Percentiles rank a stretch among this genome's conserved stretches.
phyloP scores from a whole-genome alignment of 1,140 invertebrate genomes.

The Meteorus sp. region DNA sequence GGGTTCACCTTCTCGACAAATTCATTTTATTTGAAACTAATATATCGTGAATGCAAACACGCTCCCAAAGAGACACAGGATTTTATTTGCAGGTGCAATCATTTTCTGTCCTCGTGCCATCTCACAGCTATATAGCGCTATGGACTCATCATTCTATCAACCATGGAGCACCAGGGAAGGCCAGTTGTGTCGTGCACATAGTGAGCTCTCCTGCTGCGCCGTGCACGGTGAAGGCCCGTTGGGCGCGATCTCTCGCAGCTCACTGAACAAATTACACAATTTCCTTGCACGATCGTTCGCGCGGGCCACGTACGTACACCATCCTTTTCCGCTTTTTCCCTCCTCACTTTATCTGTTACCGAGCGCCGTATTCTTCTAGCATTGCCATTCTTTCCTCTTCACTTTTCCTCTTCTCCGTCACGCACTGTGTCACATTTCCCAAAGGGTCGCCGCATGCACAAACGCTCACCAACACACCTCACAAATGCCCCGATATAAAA shows the following conservation, averaged over 20 bases:
- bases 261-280: constrained; percentile 42
- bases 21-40: too few species aligned
- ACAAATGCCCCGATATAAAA: neutral
- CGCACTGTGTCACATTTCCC: constrained; percentile 24
- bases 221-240: constrained; percentile 20
- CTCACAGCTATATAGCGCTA: too few species aligned
- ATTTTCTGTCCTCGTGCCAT: too few species aligned
- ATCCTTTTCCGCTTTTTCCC: neutral
- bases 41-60: too few species aligned
- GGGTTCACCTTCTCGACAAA: too few species aligned
- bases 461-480: constrained; percentile 18
- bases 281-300: constrained; percentile 29
- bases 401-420: constrained; percentile 12
- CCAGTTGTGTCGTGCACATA: neutral
- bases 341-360: too few species aligned
- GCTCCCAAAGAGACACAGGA: too few species aligned
- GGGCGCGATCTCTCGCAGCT: constrained; percentile 28
- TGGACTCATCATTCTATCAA: too few species aligned
- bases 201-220: neutral
- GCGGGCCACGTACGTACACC: too few species aligned
- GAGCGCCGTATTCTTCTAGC: too few species aligned
- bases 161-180: too few species aligned
- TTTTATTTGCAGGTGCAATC: too few species aligned
- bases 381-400: neutral
- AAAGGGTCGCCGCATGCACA: neutral